Evolutionary conservation across 2,888 invertebrate species (phyloP).

Genomic region (Euspilapteryx auroguttella): DNA sequence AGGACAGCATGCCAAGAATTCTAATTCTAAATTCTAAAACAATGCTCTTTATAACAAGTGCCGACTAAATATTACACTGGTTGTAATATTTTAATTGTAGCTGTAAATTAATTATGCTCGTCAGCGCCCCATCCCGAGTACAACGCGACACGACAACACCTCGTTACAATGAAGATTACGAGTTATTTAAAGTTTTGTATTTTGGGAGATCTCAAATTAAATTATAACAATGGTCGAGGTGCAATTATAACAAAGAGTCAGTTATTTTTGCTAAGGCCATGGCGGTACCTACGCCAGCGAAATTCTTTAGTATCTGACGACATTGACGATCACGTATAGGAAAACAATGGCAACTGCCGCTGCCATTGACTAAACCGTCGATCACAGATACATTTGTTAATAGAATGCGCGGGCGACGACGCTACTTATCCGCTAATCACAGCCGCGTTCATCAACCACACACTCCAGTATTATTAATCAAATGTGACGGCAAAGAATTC

Average conservation of each 20-base stretch:
- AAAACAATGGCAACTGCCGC: slow-evolving; percentile 4
- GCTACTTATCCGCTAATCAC: neutral
- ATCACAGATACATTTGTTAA: too few species aligned
- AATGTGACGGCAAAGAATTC: slow-evolving; percentile 3
- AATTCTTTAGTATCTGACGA: slow-evolving; percentile 15
- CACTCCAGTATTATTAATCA: neutral
- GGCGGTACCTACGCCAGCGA: slow-evolving; percentile 25
- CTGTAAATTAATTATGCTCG: too few species aligned
- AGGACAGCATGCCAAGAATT: too few species aligned
- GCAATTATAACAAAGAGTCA: slow-evolving; percentile 19
- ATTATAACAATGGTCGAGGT: slow-evolving; percentile 18
- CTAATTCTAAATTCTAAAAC: too few species aligned
- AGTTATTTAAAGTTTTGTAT: slow-evolving; percentile 23
- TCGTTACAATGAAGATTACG: slow-evolving; percentile 3
- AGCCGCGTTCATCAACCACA: neutral
- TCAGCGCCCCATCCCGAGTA: too few species aligned
- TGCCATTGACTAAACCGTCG: slow-evolving; percentile 6
- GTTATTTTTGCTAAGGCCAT: slow-evolving; percentile 31
- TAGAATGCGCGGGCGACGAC: slow-evolving; percentile 3
- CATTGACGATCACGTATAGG: slow-evolving; percentile 9
- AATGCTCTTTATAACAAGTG: too few species aligned
- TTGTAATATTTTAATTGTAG: too few species aligned
- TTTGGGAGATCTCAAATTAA: slow-evolving; percentile 13
- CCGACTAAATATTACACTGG: too few species aligned
- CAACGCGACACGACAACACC: neutral